Evolutionary conservation across 1,140 invertebrate species (phyloP), one percentile per base, ranked within the genome.

Genomic region (Scylla paramamosain): DNA sequence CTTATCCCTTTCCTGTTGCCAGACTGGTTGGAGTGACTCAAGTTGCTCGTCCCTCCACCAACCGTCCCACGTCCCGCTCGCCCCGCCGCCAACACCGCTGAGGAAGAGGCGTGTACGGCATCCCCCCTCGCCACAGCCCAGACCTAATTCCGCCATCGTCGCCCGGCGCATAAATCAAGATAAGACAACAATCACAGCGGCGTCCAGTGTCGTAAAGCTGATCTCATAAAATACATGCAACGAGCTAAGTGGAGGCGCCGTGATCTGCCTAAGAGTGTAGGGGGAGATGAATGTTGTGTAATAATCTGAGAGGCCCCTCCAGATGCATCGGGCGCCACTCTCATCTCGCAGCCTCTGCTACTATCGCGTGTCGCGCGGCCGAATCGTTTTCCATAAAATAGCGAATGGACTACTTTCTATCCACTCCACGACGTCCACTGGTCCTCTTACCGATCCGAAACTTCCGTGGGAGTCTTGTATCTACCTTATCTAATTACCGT

Each of bases 181-280:
- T 88, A 88, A 88, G 52, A 93, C 45, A 93, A 46, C 92, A 93
- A 93, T 93, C 92, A 87, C 92, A 88, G 14, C 28, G 92, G n/a
- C 92, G 48, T 29, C 84, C 92, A 59, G 25, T 59, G 46, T 82
- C 46, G 45, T 93, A 88, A 93, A 84, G 32, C 92, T 88, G 92
- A 93, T 93, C 92, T 32, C 92, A 88, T 88, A 93, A 93, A 93
- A 93, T 59, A 87, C 25, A 52, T 93, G n/a, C 46, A 31, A 86
- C 92, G 28, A 52, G 32, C 20, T 52, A 39, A 29, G 46, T 46
- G 52, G 89, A 88, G 86, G 45, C 32, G 45, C 32, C 16, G 86
- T 45, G 86, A 88, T 77, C 67, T 77, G 20, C 67, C 67, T 77
- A 77, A n/a, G 6, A 25, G 67, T n/a, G 52, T n/a, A 8, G 25